Percentiles rank a stretch among this genome's conserved stretches.
Evolutionary conservation across 64 coral and sea anemone species (phyloP).

Genomic region (Stylophora pistillata): DNA sequence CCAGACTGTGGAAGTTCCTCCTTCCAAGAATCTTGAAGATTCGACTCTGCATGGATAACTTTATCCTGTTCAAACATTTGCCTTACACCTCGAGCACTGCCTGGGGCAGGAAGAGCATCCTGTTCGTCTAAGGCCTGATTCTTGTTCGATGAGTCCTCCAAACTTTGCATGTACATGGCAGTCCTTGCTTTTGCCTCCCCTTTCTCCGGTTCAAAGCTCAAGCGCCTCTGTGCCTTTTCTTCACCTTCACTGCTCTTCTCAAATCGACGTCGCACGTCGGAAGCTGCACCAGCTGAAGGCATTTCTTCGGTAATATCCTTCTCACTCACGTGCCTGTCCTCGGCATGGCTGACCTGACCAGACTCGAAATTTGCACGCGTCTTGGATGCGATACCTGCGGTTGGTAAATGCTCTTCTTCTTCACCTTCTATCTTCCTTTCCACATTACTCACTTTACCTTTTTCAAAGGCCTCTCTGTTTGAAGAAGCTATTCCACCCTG

Average conservation of each 20-base stretch:
- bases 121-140: constrained; percentile 4
- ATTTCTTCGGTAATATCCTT: constrained; percentile 31
- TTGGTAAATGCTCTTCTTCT: constrained; percentile 46
- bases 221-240: constrained; percentile 35
- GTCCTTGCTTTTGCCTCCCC: constrained; percentile 35
- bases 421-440: constrained; percentile 29
- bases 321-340: constrained; percentile 35
- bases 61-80: constrained; percentile 48
- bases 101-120: constrained; percentile 16
- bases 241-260: constrained; percentile 19
- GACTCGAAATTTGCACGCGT: constrained; percentile 52
- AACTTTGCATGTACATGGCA: constrained; percentile 34
- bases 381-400: constrained; percentile 27
- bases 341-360: constrained; percentile 38
- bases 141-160: constrained; percentile 18
- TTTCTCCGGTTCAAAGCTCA: constrained; percentile 56
- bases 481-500: constrained; percentile 58
- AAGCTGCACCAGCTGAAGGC: constrained; percentile 37
- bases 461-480: constrained; percentile 47
- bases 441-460: constrained; percentile 43
- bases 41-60: constrained; percentile 31
- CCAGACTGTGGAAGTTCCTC: constrained; percentile 28
- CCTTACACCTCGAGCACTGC: constrained; percentile 15
- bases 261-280: constrained; percentile 40
- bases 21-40: constrained; percentile 25